Base-by-base conservation (phyloP, 2,113 vertebrate species). In the Camelus bactrianus region DNA sequence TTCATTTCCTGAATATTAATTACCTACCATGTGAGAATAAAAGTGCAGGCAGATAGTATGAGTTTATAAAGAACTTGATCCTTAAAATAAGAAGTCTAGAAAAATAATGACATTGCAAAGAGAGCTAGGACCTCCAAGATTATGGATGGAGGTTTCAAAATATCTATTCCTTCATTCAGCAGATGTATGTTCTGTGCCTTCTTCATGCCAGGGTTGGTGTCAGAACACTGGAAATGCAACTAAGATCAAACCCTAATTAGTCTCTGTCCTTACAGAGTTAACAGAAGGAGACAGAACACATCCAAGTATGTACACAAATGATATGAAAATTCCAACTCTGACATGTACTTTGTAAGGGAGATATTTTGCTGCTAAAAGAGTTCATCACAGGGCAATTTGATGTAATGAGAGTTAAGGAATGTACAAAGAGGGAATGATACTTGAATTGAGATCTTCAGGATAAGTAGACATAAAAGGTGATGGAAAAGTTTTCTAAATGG, bases 401-500 rank as follows among this genome's bases (percentile, higher is more conserved):
- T 14, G 22, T 62, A 6, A 42, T 32, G 4, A 90, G 73, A 65
- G 3, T 4, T 32, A 75, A 26, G 46, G 4, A 42, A 42, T 6
- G 20, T 4, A 20, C 16, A 17, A 1, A 6, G 19, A 38, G 26
- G 22, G 3, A 32, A 69, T 42, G 26, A 80, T 13, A 9, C n/a
- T 56, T 38, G 62, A 20, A 67, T 2, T 32, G 30, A 52, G 30
- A 58, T 46, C 30, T 52, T 42, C 7, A 62, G 7, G 24, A 60
- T 35, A 32, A 48, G 4, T 20, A 9, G 1, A 17, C 8, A 54
- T 89, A 24, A 70, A 20, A 19, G 2, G 3, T 12, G 35, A 38
- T 54, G 16, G 22, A 14, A 67, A 9, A 58, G 1, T 77, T 8
- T 64, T 56, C 0, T 12, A 10, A 6, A 3, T 3, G 9, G 14